These are phyloP conservation scores for Asbolus verrucosus DNA, from an alignment of 1,140 invertebrate genomes.

Conservation along the genomic window DNA sequence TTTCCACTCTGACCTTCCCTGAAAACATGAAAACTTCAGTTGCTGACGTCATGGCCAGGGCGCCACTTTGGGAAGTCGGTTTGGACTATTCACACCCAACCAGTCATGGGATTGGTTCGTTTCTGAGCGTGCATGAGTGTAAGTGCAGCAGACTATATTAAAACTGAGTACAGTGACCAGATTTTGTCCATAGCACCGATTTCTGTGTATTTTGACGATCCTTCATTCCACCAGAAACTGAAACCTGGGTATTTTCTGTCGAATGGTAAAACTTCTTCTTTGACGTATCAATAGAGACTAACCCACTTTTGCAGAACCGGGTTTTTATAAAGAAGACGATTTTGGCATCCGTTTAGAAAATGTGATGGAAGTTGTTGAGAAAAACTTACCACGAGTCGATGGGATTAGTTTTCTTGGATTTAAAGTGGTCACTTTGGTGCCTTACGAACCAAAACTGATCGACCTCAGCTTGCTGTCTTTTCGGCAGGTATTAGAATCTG, in stretches of 20 bases:
- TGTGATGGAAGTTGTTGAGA: slow-evolving; percentile 84
- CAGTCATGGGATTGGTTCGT: slow-evolving; percentile 91
- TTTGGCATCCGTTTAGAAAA: slow-evolving; percentile 96
- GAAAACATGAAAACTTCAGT: slow-evolving; percentile 73
- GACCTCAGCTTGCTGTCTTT: slow-evolving; percentile 81
- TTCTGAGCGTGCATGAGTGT: slow-evolving; percentile 87
- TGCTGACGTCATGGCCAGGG: slow-evolving; percentile 81
- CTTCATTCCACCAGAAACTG: slow-evolving; percentile 14
- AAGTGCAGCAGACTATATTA: slow-evolving; percentile 67
- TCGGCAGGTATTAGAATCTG: slow-evolving; percentile 72
- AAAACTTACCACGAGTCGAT: slow-evolving; percentile 64
- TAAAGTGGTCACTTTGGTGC: slow-evolving; percentile 88
- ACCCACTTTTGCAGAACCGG: slow-evolving; percentile 73
- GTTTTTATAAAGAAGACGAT: slow-evolving; percentile 83
- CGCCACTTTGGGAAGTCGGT: slow-evolving; percentile 83
- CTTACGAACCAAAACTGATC: slow-evolving; percentile 93
- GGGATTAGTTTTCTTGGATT: slow-evolving; percentile 76
- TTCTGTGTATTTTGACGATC: slow-evolving; percentile 58
- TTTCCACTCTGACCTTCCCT: slow-evolving; percentile 78
- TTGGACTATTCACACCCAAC: slow-evolving; percentile 89
- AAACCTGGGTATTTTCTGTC: slow-evolving; percentile 89
- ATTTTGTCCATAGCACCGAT: slow-evolving; percentile 75
- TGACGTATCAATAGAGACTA: slow-evolving; percentile 1
- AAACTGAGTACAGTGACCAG: neutral
- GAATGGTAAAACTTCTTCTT: slow-evolving; percentile 69